Evolutionary conservation across 2,113 vertebrate genomes (phyloP), one percentile per base, ranked within the genome.

Genomic region (Chrysochloris asiatica): DNA sequence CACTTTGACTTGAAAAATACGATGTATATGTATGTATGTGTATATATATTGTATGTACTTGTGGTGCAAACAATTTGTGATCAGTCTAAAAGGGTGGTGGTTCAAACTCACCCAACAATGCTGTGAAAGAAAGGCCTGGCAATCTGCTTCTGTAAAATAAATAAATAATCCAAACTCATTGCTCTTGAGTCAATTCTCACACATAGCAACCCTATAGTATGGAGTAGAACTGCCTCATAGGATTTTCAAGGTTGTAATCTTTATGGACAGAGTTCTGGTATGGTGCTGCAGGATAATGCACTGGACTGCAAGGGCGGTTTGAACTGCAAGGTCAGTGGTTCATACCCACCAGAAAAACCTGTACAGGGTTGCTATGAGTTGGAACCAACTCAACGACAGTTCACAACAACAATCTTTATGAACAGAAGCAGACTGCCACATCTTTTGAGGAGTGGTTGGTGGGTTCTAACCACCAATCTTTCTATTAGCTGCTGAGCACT

Each of bases 1-100:
- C 24, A 94, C 17, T 52, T 38, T 63, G 69, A 28, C 30, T 93
- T 86, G 4, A 82, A 86, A 88, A 84, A 52, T 36, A 67, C 30
- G 12, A 56, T 73, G 67, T 21, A 19, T 38, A 8, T 21, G 17
- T 69, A 36, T 36, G 33, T 61, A 9, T 61, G 59, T 61, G 56
- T 61, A 22, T 63, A 22, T 54, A 21, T n/a, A n/a, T n/a, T 54
- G 52, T 54, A 21, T 54, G 52, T 54, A 14, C n/a, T 16, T 19
- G 56, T 24, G 63, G 17, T 19, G 67, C 67, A 69, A 65, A 69
- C 3, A 6, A 12, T 69, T 17, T 69, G 67, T 22, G 36, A 33
- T 69, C 67, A 69, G 67, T 63, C 67, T 38, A 38, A 69, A 22
- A n/a, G 16, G 19, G 21, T 69, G 67, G 8, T 10, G 36, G 67